Evolutionary conservation across 2,888 invertebrate species (phyloP).

Genomic region (Heliconius charithonia): DNA sequence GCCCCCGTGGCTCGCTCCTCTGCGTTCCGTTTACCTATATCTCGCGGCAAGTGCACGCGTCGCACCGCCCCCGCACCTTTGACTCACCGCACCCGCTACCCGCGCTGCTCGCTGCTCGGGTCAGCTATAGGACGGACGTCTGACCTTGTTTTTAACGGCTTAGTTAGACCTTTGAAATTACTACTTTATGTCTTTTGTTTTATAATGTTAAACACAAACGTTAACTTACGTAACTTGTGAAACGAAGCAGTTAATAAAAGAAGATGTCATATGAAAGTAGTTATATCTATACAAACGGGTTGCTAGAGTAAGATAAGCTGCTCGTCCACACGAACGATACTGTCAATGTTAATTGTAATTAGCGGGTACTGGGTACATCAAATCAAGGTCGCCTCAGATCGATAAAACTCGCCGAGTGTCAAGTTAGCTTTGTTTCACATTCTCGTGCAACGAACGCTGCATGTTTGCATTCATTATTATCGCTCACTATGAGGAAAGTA

Average conservation of each 20-base stretch:
- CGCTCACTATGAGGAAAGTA: conserved; percentile 71
- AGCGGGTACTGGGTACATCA: conserved; percentile 59
- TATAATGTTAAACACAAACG: background rate
- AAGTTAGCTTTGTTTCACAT: conserved; percentile 50
- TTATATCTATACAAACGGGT: background rate
- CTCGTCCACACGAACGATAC: conserved; percentile 72
- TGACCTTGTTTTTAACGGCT: conserved; percentile 28
- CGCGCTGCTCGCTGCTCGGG: conserved; percentile 55
- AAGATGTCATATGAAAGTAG: conserved; percentile 5
- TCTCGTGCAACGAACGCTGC: conserved; percentile 53
- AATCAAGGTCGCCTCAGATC: conserved; percentile 78
- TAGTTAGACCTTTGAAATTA: conserved; percentile 4
- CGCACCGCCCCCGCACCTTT: conserved; percentile 69
- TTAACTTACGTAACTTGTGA: background rate
- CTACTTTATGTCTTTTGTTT: conserved; percentile 6
- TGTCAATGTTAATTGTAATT: conserved; percentile 74
- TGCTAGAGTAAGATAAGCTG: conserved; percentile 50
- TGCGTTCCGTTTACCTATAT: conserved; percentile 82
- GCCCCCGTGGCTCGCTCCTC: conserved; percentile 75
- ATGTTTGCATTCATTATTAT: conserved; percentile 59
- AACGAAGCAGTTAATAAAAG: no score
- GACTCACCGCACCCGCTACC: conserved; percentile 67
- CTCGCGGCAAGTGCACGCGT: conserved; percentile 78
- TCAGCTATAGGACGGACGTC: conserved; percentile 68
- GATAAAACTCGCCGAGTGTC: conserved; percentile 61